These are phyloP conservation scores for Platichthys flesus DNA, from an alignment of 2,113 vertebrate genomes.

Conservation along the genomic window DNA sequence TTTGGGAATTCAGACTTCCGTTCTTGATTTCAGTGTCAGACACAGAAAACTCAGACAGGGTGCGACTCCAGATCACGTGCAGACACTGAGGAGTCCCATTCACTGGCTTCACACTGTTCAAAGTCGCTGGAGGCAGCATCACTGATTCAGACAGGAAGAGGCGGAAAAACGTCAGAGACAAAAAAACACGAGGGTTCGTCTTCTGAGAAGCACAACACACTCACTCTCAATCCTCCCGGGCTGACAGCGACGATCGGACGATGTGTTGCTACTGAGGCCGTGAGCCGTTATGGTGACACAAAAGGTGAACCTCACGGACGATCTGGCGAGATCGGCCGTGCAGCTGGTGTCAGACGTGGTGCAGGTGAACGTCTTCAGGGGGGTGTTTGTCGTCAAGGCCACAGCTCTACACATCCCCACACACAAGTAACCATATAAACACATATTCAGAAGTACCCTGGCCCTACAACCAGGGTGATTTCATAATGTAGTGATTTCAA, in stretches of 20 bases:
- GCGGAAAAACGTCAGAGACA: neutral
- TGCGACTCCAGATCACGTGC: slow-evolving; percentile 82
- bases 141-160: slow-evolving; percentile 44
- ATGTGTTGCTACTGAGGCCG: neutral
- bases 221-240: slow-evolving; percentile 62
- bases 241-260: slow-evolving; percentile 57
- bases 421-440: no score
- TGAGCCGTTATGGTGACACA: slow-evolving; percentile 57
- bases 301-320: slow-evolving; percentile 31
- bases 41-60: neutral
- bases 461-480: no score
- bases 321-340: slow-evolving; percentile 22
- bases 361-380: slow-evolving; percentile 53
- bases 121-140: slow-evolving; percentile 84
- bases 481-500: no score
- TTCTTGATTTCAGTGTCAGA: slow-evolving; percentile 55
- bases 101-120: slow-evolving; percentile 77
- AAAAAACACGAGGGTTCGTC: neutral
- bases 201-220: neutral
- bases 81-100: slow-evolving; percentile 82
- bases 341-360: slow-evolving; percentile 55
- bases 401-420: neutral
- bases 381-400: neutral
- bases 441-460: no score
- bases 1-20: slow-evolving; percentile 61